Base-by-base conservation (phyloP, 2,797 vertebrate species). In the Darevskia mixta region DNA sequence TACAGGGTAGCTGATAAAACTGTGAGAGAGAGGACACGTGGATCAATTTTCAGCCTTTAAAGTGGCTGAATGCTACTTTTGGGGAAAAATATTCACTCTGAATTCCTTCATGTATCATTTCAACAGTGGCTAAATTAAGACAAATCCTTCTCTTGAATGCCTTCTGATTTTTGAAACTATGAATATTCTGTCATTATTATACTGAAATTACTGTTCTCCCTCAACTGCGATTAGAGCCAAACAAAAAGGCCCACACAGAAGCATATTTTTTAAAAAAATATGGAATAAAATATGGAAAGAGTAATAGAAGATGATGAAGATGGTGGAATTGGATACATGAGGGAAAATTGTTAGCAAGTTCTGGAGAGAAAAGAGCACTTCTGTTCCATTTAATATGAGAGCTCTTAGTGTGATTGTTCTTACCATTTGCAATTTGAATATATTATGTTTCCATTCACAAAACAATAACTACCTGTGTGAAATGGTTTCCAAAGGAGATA, bases 401-500 rank as follows among this genome's bases (percentile, higher is more conserved):
- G 75, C 67, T 87, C 81, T 86, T 83, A 49, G 41, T 83, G 75
- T 83, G 88, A 90, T 90, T 83, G 76, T 79, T 83, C 75, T 83
- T 79, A 72, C 32, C 25, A 83, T 61, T 79, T 86, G 75, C 45
- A 77, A 78, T 89, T 86, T 89, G 80, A 89, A 83, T 86, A 86
- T 86, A 83, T 78, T 86, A 86, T 83, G 75, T 78, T 45, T 66
- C 64, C 80, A 89, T 86, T 89, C 88, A 89, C 35, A 89, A 89
- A 89, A 89, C 75, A 83, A 77, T 82, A 86, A 77, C 79, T 64
- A 84, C 61, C 82, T 72, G 55, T 64, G 61, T 78, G 75, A 86
- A 27, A 83, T 83, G 45, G n/a, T 78, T 83, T 83, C 73, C 49
- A 64, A 86, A 83, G 38, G 67, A 49, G 49, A 85, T 75, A 88